Evolutionary conservation across 1,140 invertebrate species (phyloP).

Genomic region (Zophobas atratus): DNA sequence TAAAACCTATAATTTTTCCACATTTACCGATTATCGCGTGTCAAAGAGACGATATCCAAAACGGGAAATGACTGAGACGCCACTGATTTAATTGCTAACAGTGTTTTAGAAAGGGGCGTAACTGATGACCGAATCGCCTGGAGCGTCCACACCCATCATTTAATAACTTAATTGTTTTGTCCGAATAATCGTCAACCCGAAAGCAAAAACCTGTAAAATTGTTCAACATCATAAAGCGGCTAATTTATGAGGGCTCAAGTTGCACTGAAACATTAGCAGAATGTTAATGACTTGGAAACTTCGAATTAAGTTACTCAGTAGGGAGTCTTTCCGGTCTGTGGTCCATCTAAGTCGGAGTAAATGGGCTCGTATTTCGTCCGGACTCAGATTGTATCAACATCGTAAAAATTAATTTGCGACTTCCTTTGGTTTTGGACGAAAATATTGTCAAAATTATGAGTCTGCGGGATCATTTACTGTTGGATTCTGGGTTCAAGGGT

Average conservation of each 20-base stretch:
- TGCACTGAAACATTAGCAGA: not conserved
- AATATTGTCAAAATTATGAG: no score
- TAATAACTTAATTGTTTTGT: not conserved
- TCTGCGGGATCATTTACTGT: no score
- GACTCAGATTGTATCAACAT: no score
- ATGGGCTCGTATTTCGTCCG: no score
- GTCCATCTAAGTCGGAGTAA: not conserved
- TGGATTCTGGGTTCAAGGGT: not conserved
- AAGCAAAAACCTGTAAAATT: no score
- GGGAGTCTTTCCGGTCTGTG: not conserved
- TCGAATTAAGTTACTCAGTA: not conserved
- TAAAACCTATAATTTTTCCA: no score
- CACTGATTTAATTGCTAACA: not conserved
- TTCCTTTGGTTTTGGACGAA: not conserved
- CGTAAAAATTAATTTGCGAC: not conserved
- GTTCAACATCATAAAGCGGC: not conserved
- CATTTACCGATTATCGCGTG: no score
- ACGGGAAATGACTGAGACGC: not conserved
- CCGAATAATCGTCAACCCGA: not conserved
- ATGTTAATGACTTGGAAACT: not conserved
- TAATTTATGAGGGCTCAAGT: not conserved
- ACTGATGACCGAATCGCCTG: constrained; percentile 11
- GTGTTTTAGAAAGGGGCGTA: not conserved
- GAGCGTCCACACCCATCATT: constrained; percentile 10
- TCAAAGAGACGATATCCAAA: not conserved